Evolutionary conservation across 2,888 invertebrate genomes (phyloP).

Genomic region (Halocaridina rubra): DNA sequence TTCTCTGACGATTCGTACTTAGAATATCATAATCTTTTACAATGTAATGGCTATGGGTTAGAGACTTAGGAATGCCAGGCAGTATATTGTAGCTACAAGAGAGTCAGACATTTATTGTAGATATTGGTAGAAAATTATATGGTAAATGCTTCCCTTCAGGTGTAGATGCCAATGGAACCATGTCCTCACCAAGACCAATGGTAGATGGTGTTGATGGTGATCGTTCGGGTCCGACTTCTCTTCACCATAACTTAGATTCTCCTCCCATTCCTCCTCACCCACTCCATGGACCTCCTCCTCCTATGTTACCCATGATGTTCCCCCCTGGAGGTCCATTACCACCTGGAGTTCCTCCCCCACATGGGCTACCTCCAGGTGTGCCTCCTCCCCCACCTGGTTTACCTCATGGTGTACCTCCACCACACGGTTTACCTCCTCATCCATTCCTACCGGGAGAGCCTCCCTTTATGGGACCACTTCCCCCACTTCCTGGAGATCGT

Average conservation of each 20-base stretch:
- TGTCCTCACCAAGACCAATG: slow-evolving; percentile 53
- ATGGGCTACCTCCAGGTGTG: slow-evolving; percentile 36
- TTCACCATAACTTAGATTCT: slow-evolving; percentile 34
- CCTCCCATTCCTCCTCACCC: slow-evolving; percentile 41
- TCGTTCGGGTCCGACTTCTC: slow-evolving; percentile 16
- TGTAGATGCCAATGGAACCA: slow-evolving; percentile 58
- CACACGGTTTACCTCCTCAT: slow-evolving; percentile 23
- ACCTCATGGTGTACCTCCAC: neutral
- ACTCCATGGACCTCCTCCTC: slow-evolving; percentile 34
- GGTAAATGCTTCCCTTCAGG: slow-evolving; percentile 44
- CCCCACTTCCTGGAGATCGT: slow-evolving; percentile 51
- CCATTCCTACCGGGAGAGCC: slow-evolving; percentile 30
- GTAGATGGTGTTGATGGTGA: slow-evolving; percentile 45
- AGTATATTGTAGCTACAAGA: no score
- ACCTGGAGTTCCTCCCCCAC: slow-evolving; percentile 12
- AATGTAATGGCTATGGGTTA: no score
- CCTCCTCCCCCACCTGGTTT: slow-evolving; percentile 38
- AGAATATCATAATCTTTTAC: no score
- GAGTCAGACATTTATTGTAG: no score
- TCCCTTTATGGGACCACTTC: slow-evolving; percentile 45
- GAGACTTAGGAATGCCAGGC: no score
- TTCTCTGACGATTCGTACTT: no score
- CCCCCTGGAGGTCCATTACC: slow-evolving; percentile 46
- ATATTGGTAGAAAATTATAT: no score
- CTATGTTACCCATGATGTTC: slow-evolving; percentile 42